Conservation (phyloP, 2,797 vertebrate genomes). For the Crenuchus spilurus region DNA sequence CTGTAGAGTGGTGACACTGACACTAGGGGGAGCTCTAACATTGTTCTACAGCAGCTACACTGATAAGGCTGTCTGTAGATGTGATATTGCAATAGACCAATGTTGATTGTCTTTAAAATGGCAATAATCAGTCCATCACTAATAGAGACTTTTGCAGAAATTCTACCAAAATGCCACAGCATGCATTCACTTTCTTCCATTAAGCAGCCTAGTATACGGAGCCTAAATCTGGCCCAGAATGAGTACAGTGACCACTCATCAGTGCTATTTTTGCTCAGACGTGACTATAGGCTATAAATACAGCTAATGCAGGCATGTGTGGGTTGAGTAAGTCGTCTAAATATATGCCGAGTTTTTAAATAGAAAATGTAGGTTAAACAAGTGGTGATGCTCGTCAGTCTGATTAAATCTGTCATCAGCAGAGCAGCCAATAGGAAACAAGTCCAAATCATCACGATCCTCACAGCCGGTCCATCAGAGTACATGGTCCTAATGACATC, state of each 20-base stretch:
- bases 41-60: no score
- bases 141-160: no score
- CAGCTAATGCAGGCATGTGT: constrained; percentile 7
- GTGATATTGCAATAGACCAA: no score
- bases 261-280: constrained; percentile 34
- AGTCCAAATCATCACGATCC: not conserved
- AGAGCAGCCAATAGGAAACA: not conserved
- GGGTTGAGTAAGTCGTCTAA: constrained; percentile 15
- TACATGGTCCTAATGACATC: constrained; percentile 10
- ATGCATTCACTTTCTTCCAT: no score
- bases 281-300: constrained; percentile 45
- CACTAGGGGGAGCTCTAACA: no score
- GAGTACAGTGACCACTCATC: not conserved
- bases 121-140: no score
- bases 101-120: no score
- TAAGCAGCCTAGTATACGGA: not conserved
- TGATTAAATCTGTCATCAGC: not conserved
- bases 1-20: no score
- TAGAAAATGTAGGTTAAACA: constrained; percentile 20
- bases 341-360: constrained; percentile 26
- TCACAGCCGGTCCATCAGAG: constrained; percentile 7
- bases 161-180: no score
- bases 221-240: not conserved
- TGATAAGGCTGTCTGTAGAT: no score
- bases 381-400: constrained; percentile 17